Conservation (phyloP, 2,888 invertebrate species). For the Deroplatys truncata region DNA sequence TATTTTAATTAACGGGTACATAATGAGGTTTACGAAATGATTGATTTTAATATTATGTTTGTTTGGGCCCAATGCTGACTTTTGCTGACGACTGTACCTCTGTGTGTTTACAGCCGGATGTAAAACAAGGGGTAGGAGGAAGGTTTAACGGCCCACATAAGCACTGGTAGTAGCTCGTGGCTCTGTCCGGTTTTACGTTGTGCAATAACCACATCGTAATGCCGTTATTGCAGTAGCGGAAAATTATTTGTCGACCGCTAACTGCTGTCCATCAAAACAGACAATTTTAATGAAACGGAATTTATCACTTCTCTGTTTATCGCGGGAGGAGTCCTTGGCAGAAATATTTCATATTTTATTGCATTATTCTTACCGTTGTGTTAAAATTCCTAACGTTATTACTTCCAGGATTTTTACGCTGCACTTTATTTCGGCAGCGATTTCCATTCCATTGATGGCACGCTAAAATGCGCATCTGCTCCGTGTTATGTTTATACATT, state of each 20-base stretch:
- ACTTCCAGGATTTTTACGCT: not conserved
- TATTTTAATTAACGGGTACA: no score
- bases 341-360: not conserved
- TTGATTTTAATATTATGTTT: no score
- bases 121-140: not conserved
- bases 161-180: not conserved
- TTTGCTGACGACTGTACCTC: not conserved
- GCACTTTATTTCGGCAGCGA: not conserved
- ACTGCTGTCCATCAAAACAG: constrained; percentile 4
- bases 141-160: not conserved
- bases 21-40: no score
- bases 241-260: constrained; percentile 9
- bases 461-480: not conserved
- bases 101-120: not conserved
- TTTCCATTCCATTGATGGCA: not conserved
- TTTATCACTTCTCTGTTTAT: constrained; percentile 3
- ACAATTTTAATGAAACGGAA: constrained; percentile 15
- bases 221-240: not conserved
- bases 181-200: not conserved
- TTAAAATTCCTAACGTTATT: not conserved
- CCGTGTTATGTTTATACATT: not conserved
- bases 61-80: not conserved
- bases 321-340: not conserved
- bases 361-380: not conserved
- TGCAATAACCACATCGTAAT: not conserved